phyloP scores from a whole-genome alignment of 2,888 invertebrate species.

The Brenthis ino region DNA sequence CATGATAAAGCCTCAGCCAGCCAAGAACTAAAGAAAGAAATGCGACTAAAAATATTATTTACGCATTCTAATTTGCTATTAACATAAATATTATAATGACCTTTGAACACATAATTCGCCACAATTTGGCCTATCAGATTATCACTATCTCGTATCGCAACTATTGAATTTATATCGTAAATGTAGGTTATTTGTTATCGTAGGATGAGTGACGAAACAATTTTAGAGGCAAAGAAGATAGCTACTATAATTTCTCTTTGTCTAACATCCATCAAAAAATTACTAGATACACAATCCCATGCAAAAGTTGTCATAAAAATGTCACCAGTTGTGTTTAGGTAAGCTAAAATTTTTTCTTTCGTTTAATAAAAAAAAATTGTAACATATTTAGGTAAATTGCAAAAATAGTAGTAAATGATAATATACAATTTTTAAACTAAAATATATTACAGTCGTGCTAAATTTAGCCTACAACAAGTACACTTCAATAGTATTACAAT shows the following conservation, averaged over 20 bases:
- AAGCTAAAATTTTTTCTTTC: too few relatives aligned
- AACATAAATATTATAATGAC: neutral
- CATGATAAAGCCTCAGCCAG: too few relatives aligned
- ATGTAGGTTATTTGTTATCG: slow-evolving; percentile 21
- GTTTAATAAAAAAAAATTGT: neutral
- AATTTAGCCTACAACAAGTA: neutral
- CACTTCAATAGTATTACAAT: slow-evolving; percentile 12
- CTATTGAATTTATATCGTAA: slow-evolving; percentile 14
- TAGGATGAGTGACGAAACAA: slow-evolving; percentile 1
- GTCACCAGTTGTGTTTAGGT: too few relatives aligned
- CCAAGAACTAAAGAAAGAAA: too few relatives aligned
- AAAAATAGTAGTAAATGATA: too few relatives aligned
- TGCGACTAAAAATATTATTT: too few relatives aligned
- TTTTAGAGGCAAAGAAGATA: neutral
- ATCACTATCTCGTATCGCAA: slow-evolving; percentile 12
- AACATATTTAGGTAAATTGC: too few relatives aligned
- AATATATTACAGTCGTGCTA: neutral
- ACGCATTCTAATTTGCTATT: too few relatives aligned
- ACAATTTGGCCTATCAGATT: slow-evolving; percentile 1
- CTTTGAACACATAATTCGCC: neutral
- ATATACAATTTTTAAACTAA: too few relatives aligned
- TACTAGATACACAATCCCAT: too few relatives aligned
- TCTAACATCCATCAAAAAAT: neutral
- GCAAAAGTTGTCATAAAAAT: too few relatives aligned
- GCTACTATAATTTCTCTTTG: slow-evolving; percentile 3